A percentile compares a stretch with the other conserved stretches of the same genome.
Evolutionary conservation across 2,797 vertebrate species (phyloP).

Genomic region (Chiloscyllium punctatum): DNA sequence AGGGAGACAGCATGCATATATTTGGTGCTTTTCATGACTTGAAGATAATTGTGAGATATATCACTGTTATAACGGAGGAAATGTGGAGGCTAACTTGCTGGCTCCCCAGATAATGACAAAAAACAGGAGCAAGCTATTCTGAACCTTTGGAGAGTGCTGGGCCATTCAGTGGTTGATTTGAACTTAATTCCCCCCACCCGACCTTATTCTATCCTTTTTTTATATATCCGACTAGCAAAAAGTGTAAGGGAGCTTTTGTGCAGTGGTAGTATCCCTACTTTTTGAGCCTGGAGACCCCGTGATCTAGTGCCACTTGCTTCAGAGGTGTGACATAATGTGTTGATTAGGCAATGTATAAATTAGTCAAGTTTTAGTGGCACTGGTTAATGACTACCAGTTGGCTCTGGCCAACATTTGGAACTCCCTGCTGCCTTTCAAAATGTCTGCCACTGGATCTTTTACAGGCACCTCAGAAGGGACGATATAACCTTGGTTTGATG

Average conservation of each 20-base stretch:
- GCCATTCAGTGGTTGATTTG: not conserved
- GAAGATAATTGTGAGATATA: not conserved
- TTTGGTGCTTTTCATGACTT: not conserved
- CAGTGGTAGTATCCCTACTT: too few species aligned
- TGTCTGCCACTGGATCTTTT: not conserved
- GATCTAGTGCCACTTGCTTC: too few species aligned
- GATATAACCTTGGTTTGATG: not conserved
- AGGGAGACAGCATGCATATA: not conserved
- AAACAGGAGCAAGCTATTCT: not conserved
- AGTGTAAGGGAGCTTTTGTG: not conserved
- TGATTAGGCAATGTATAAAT: too few species aligned
- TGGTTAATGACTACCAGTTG: not conserved
- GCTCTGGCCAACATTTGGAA: too few species aligned
- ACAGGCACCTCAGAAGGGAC: not conserved
- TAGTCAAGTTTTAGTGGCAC: not conserved
- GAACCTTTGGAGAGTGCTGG: not conserved
- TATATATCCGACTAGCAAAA: not conserved
- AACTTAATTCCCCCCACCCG: not conserved
- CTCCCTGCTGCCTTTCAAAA: not conserved
- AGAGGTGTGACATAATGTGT: too few species aligned
- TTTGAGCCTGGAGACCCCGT: too few species aligned
- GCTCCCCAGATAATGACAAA: not conserved
- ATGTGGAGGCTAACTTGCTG: not conserved
- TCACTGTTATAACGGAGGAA: not conserved
- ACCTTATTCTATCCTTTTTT: not conserved